Evolutionary conservation across 2,797 vertebrate species (phyloP), one percentile per base, ranked within the genome.

Genomic region (Scarus forsteni): DNA sequence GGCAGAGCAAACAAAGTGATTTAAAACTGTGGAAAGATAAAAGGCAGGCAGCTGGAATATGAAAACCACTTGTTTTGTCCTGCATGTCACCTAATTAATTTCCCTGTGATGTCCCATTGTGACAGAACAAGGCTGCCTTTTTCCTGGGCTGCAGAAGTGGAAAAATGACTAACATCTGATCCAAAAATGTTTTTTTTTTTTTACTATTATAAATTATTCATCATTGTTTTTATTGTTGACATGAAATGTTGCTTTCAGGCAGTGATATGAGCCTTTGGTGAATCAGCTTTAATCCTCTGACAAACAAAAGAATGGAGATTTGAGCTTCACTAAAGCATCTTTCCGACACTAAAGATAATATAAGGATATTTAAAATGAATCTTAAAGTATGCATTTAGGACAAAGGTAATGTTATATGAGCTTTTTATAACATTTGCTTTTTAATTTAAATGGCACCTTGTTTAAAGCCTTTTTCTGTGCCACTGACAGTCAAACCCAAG

Each of bases 1-100:
- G 67, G 45, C 76, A 81, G 60, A 70, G 59, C 63, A 90, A 84
- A 66, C 60, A 76, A 77, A 85, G 46, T 65, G 66, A 81, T 83
- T 75, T 81, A 74, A n/a, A 83, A 80, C 60, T 50, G 62, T 49
- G 34, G 67, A 52, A 61, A 80, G 81, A 90, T 88, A 71, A 89
- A 88, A 88, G 73, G 58, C 45, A 83, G 71, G 71, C 85, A 80
- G 64, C 51, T 46, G 39, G 16, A 83, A 81, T 66, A 71, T 38
- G 57, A 71, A 62, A 78, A 70, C 27, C 52, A 67, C 67, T 68
- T 75, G 39, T 82, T 89, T 85, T 86, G 68, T 85, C 62, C 35
- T 82, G 67, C 70, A 76, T 79, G 82, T 70, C 85, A 86, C 60
- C 59, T 79, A 87, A 89, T 92, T 86, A 81, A 85, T 85, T 85